Evolutionary conservation across 2,113 vertebrate species (phyloP).

Genomic region (Apteryx owenii): DNA sequence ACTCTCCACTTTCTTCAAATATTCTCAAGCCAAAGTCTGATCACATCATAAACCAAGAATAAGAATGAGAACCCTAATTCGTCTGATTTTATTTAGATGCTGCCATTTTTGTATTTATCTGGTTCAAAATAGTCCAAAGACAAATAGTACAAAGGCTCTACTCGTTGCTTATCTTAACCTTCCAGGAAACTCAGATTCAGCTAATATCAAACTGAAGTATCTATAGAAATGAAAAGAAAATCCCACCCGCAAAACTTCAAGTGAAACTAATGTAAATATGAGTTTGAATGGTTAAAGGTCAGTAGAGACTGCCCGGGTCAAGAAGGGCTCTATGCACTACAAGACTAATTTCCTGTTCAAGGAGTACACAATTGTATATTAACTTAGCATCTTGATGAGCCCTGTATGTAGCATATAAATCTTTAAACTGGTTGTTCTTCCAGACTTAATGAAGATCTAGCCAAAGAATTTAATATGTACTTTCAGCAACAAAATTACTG

Average conservation of each 20-base stretch:
- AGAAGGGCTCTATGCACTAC: background rate
- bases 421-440: background rate
- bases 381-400: slow-evolving; percentile 31
- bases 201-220: background rate
- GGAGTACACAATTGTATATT: background rate
- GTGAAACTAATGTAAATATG: background rate
- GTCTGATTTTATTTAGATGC: background rate
- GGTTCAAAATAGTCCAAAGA: background rate
- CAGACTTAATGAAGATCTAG: background rate
- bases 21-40: background rate
- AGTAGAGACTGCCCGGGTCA: background rate
- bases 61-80: background rate
- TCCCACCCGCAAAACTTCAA: background rate
- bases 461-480: background rate
- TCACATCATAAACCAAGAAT: background rate
- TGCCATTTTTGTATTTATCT: background rate
- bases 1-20: background rate
- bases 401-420: background rate
- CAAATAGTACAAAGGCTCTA: background rate
- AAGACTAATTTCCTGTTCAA: background rate
- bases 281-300: background rate
- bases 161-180: background rate
- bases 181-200: background rate
- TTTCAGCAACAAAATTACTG: background rate
- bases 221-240: background rate